Evolutionary conservation across 2,888 invertebrate genomes (phyloP), one percentile per base, ranked within the genome.

Genomic region (Ceraclea dissimilis): DNA sequence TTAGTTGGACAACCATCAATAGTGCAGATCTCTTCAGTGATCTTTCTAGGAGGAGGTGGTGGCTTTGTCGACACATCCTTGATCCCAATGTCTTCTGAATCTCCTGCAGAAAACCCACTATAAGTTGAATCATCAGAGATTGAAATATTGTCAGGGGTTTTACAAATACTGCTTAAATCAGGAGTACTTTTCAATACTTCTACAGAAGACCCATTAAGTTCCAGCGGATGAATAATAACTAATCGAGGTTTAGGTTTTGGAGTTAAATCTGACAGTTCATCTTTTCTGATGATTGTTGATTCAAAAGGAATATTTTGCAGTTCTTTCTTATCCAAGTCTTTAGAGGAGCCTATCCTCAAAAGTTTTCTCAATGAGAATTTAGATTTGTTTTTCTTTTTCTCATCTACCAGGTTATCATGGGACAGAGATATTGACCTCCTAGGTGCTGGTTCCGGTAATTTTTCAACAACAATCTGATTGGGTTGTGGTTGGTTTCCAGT

Each of bases 151-250:
- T 78, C 78, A 54, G 54, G 58, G 11, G 43, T 49, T 53, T 66
- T 65, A n/a, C 70, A 70, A 50, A 65, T 52, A 57, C 75, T 74
- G 68, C 75, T 76, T 63, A 75, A 62, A 67, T 77, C 78, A 64
- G 71, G 70, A 65, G 76, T 76, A 2, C 75, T 72, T 68, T 81
- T 82, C 60, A 90, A 81, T 34, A 91, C 90, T 68, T 91, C 89
- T 1, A 90, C 89, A 59, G 80, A 86, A 10, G 86, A 83, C 26
- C 89, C 88, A 69, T 90, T 90, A 58, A 92, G 79, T 66, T 93
- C 92, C 64, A 90, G 76, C 13, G 93, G 93, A 77, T 93, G 93
- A 60, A 93, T 90, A 63, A 93, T 93, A 59, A 92, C 90, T 20
- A 91, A 76, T 16, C 89, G 80, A 2, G 88, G 87, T 66, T 88